A percentile compares a stretch with the other conserved stretches of the same genome.
Conservation (phyloP, 1,140 invertebrate species). For the Calycopis cecrops region DNA sequence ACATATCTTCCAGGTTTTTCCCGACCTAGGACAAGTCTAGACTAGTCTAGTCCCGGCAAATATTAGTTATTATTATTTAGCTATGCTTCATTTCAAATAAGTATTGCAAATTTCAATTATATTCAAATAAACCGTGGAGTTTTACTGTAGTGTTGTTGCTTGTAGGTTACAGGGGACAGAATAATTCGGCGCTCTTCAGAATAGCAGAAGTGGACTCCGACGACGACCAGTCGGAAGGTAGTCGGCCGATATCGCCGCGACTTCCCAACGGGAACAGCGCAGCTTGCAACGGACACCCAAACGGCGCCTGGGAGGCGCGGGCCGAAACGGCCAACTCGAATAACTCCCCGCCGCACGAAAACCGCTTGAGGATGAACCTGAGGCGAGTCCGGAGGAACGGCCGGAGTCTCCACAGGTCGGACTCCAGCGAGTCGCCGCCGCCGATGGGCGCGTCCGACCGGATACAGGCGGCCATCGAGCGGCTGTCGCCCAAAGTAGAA, state of each 20-base stretch:
- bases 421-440: conserved; percentile 58
- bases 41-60: too few species aligned
- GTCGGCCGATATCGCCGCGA: conserved; percentile 54
- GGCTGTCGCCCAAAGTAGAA: conserved; percentile 35
- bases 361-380: conserved; percentile 35
- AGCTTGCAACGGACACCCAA: not conserved
- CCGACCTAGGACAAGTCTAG: too few species aligned
- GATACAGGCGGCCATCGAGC: conserved; percentile 28
- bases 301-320: conserved; percentile 21
- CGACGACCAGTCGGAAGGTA: conserved; percentile 69
- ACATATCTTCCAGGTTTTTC: too few species aligned
- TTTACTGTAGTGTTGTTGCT: conserved; percentile 2
- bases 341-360: conserved; percentile 37
- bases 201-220: conserved; percentile 77
- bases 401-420: conserved; percentile 43
- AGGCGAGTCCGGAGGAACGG: conserved; percentile 45
- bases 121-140: conserved; percentile 7
- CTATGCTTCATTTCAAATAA: too few species aligned
- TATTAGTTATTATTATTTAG: too few species aligned
- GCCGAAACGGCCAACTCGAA: conserved; percentile 42
- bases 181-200: conserved; percentile 68
- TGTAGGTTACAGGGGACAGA: conserved; percentile 66
- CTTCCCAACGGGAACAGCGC: conserved; percentile 35
- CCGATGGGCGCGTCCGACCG: conserved; percentile 37
- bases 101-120: too few species aligned